phyloP scores from a whole-genome alignment of 2,888 invertebrate species.

The Suillia variegata region DNA sequence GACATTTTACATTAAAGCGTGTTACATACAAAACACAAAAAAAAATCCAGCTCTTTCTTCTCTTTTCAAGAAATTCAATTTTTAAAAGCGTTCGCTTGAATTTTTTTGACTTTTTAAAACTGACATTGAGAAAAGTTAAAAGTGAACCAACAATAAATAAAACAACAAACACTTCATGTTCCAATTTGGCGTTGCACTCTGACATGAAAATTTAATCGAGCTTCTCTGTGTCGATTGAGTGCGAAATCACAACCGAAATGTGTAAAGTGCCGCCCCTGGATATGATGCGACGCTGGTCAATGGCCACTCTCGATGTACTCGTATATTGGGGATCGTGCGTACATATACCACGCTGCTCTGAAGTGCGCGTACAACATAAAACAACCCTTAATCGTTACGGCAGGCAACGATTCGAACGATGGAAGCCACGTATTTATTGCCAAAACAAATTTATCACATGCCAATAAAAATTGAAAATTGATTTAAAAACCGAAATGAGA shows the following conservation, averaged over 20 bases:
- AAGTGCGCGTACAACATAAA: neutral
- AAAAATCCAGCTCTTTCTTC: no score
- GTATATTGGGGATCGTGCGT: conserved; percentile 10
- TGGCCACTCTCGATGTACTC: conserved; percentile 35
- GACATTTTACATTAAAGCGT: no score
- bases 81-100: no score
- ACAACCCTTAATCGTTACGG: neutral
- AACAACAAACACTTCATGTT: no score
- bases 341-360: conserved; percentile 9
- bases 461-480: conserved; percentile 39
- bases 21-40: no score
- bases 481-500: conserved; percentile 14
- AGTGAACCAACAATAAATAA: no score
- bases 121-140: no score
- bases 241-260: conserved; percentile 54
- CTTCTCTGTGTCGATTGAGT: conserved; percentile 56
- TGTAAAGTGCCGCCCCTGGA: no score
- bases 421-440: conserved; percentile 41
- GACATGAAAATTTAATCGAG: conserved; percentile 49
- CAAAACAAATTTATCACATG: conserved; percentile 46
- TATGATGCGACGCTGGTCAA: no score
- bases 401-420: neutral
- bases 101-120: no score
- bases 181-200: conserved; percentile 34
- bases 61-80: no score